A percentile compares a stretch with the other conserved stretches of the same genome.
These are phyloP conservation scores for Zelleria hepariella DNA, from an alignment of 2,888 invertebrate genomes.

Conservation along the genomic window DNA sequence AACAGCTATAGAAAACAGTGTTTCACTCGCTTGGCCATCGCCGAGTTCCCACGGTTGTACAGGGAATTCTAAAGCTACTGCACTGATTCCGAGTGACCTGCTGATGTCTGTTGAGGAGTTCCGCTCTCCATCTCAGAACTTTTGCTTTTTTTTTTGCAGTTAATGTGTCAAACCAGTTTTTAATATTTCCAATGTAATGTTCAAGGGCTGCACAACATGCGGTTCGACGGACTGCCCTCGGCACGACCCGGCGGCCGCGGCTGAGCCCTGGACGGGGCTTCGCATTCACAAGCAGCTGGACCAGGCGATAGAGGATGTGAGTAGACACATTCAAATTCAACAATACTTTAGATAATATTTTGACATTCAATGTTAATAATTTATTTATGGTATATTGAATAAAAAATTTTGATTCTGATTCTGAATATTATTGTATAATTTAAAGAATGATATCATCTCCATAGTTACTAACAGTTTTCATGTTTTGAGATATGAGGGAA, in stretches of 20 bases:
- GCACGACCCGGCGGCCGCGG: conserved; percentile 58
- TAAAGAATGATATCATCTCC: background rate
- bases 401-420: too few species aligned
- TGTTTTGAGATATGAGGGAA: background rate
- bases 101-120: too few species aligned
- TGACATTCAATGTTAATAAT: too few species aligned
- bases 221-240: conserved; percentile 71
- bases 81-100: too few species aligned
- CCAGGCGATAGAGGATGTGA: conserved; percentile 81
- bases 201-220: conserved; percentile 72
- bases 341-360: background rate
- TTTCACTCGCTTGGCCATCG: too few species aligned
- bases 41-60: too few species aligned
- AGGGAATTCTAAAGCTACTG: too few species aligned
- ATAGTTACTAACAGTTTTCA: background rate
- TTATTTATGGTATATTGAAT: too few species aligned
- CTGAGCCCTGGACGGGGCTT: conserved; percentile 78
- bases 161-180: too few species aligned
- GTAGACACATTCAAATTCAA: conserved; percentile 18
- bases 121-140: too few species aligned
- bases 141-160: background rate
- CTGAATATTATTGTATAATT: background rate
- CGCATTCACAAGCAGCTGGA: conserved; percentile 80
- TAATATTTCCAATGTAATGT: background rate
- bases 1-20: too few species aligned